Conservation (phyloP, 23 tunicate species). For the Trididemnum miniatum region DNA sequence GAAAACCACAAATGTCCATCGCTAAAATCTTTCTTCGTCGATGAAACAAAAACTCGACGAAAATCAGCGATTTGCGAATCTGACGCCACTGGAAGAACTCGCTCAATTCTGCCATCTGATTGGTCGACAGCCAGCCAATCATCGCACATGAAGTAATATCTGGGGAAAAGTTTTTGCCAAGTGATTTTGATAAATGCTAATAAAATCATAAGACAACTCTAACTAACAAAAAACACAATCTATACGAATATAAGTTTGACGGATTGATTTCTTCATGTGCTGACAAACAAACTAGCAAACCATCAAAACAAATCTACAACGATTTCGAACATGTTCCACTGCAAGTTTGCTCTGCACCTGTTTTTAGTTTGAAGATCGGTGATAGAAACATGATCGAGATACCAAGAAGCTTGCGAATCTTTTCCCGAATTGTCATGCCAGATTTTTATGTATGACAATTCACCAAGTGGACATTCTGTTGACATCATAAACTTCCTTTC, state of each 20-base stretch:
- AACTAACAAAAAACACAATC: too few relatives aligned
- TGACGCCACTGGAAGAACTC: constrained; percentile 59
- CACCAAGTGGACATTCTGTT: constrained; percentile 46
- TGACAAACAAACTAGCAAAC: too few relatives aligned
- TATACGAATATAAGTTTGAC: too few relatives aligned
- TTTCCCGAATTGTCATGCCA: constrained; percentile 90
- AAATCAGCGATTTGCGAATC: constrained; percentile 51
- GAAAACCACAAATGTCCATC: constrained; percentile 93
- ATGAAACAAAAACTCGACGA: constrained; percentile 39
- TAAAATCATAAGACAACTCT: too few relatives aligned
- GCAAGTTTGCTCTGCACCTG: constrained; percentile 52
- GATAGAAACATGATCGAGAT: constrained; percentile 51
- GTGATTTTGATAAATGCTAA: too few relatives aligned
- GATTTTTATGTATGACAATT: constrained; percentile 47
- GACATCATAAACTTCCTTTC: constrained; percentile 57
- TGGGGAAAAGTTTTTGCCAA: not conserved
- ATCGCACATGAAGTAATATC: constrained; percentile 69
- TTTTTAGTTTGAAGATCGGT: constrained; percentile 65
- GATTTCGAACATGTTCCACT: too few relatives aligned
- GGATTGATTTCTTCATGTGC: too few relatives aligned
- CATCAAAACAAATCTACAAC: too few relatives aligned
- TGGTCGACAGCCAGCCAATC: constrained; percentile 90
- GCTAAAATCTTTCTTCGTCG: constrained; percentile 72
- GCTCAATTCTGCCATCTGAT: constrained; percentile 71
- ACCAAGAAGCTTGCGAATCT: constrained; percentile 66